phyloP scores from a whole-genome alignment of 2,113 vertebrate genomes.

The Hydrochoerus hydrochaeris region DNA sequence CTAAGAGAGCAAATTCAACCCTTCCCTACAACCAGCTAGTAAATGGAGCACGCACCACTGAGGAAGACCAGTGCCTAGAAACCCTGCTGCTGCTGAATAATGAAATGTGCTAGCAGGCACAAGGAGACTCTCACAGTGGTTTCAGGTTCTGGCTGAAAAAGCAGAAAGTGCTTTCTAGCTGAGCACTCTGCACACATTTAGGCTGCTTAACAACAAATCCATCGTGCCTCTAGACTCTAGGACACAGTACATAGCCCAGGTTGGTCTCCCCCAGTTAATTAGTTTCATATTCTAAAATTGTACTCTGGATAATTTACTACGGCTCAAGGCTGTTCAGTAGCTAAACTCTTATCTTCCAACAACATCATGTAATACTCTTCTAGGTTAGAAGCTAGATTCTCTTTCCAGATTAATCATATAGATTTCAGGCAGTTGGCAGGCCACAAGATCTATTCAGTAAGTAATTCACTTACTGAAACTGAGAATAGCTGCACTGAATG shows the following conservation, averaged over 20 bases:
- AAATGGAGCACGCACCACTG: background rate
- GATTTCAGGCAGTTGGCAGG: background rate
- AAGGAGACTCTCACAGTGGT: background rate
- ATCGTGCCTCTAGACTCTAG: background rate
- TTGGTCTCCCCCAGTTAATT: background rate
- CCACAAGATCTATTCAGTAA: background rate
- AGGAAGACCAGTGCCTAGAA: background rate
- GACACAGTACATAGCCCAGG: background rate
- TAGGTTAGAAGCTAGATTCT: background rate
- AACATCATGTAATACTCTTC: background rate
- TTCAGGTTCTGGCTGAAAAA: conserved; percentile 12
- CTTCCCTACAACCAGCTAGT: background rate
- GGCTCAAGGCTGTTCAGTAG: background rate
- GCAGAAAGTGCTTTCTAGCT: background rate
- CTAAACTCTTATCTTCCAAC: background rate
- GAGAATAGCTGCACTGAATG: background rate
- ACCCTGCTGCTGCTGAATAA: background rate
- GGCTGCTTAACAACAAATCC: background rate
- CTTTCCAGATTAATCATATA: background rate
- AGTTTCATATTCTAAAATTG: background rate
- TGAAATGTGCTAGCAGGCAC: background rate
- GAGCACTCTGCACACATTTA: background rate
- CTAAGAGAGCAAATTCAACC: background rate
- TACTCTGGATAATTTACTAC: background rate
- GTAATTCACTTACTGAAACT: background rate